Conservation (phyloP, 2,888 invertebrate species). For the Thymelicus acteon region DNA sequence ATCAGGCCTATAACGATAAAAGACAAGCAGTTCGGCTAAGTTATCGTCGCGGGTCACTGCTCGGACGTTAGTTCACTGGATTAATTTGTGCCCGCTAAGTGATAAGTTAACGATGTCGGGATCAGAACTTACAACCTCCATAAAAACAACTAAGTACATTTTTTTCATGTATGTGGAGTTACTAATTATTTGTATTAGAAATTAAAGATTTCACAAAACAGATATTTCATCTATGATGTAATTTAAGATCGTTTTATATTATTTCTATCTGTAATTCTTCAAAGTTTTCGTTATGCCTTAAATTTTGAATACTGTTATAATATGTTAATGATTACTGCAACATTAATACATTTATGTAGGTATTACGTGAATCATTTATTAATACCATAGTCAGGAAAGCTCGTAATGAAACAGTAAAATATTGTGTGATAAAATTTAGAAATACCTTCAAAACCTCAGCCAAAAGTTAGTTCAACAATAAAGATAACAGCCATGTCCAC, state of each 20-base stretch:
- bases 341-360: too few relatives aligned
- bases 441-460: conserved; percentile 15
- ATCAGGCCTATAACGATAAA: conserved; percentile 77
- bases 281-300: too few relatives aligned
- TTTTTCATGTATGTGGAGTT: conserved; percentile 41
- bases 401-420: neutral
- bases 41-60: conserved; percentile 73
- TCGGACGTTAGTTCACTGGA: conserved; percentile 73
- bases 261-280: too few relatives aligned
- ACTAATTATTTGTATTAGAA: neutral
- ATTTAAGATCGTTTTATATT: too few relatives aligned
- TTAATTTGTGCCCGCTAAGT: conserved; percentile 79
- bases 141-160: conserved; percentile 53
- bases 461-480: conserved; percentile 58
- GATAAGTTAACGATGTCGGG: conserved; percentile 70
- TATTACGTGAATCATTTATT: too few relatives aligned
- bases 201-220: neutral
- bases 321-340: too few relatives aligned
- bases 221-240: too few relatives aligned
- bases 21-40: conserved; percentile 69
- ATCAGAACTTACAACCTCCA: conserved; percentile 64
- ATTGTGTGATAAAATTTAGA: neutral
- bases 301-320: too few relatives aligned
- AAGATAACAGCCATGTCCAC: conserved; percentile 61
- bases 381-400: neutral